Percentiles rank a stretch among this genome's conserved stretches.
phyloP scores from a whole-genome alignment of 2,113 vertebrate species.

The Marcusenius ussheri region DNA sequence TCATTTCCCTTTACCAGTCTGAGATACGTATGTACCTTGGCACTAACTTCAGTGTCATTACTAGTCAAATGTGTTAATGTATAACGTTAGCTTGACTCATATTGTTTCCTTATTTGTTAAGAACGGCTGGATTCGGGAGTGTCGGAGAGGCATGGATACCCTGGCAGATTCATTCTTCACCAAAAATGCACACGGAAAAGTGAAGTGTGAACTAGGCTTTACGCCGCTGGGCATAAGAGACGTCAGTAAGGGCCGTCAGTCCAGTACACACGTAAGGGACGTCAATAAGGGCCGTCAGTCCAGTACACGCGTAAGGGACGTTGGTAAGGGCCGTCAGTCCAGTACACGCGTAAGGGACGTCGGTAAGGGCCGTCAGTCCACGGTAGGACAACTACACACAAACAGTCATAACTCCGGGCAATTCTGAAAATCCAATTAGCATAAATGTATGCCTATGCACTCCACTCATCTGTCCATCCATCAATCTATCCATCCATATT shows the following conservation, averaged over 20 bases:
- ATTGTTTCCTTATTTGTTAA: not conserved
- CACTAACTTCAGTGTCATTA: not conserved
- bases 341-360: not conserved
- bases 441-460: not conserved
- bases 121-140: not conserved
- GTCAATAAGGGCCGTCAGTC: not conserved
- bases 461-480: not conserved
- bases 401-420: not conserved
- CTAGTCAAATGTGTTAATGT: not conserved
- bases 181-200: not conserved
- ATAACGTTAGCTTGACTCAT: not conserved
- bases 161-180: not conserved
- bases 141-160: not conserved
- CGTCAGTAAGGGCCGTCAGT: not conserved
- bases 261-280: not conserved
- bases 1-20: not conserved
- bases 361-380: not conserved
- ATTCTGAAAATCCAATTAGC: not conserved
- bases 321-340: not conserved
- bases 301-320: not conserved
- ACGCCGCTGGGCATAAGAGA: not conserved
- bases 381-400: not conserved
- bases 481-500: not conserved
- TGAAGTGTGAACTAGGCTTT: not conserved
- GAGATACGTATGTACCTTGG: not conserved